Evolutionary conservation across 2,113 vertebrate species (phyloP), one percentile per base, ranked within the genome.

Genomic region (Nymphicus hollandicus): DNA sequence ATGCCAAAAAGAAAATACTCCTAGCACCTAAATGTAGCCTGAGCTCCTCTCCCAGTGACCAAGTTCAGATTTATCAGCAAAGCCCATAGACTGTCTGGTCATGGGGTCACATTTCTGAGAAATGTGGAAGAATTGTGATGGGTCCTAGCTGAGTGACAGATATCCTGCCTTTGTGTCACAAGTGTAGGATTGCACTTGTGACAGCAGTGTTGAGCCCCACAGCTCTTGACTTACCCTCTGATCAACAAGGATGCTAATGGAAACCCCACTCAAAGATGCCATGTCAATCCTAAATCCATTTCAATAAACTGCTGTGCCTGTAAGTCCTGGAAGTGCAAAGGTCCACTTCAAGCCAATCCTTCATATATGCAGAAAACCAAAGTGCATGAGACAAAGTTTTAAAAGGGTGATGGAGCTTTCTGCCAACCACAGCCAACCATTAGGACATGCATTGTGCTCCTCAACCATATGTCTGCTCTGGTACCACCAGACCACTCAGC

Each of bases 361-460:
- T 64, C 25, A 5, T 7, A 9, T 9, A 31, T 18, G 9, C 43
- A 81, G 65, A 63, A 88, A 56, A 76, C 49, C 3, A 1, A 64
- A 82, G 20, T 9, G 2, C n/a, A 86, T 58, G 22, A 58, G 35
- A 46, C 8, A 20, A 43, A n/a, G 7, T 61, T 76, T 89, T 49
- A 11, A 58, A 73, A 79, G 37, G 6, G 8, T 53, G 20, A 6
- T 63, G 31, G 49, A 73, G 11, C 46, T 56, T 61, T 63, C 73
- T 90, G 22, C 31, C 61, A 72, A 44, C 33, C 65, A 7, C 0
- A 0, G 52, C 10, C 6, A 55, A 19, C 47, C 4, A 22, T 17
- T 60, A 0, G 0, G 44, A 33, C 23, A 17, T 7, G 24, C 0
- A 0, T 20, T 31, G 13, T 3, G 14, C n/a, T 69, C 41, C 73